These are phyloP conservation scores for Acheta domesticus DNA, from an alignment of 2,888 invertebrate genomes.

Conservation along the genomic window DNA sequence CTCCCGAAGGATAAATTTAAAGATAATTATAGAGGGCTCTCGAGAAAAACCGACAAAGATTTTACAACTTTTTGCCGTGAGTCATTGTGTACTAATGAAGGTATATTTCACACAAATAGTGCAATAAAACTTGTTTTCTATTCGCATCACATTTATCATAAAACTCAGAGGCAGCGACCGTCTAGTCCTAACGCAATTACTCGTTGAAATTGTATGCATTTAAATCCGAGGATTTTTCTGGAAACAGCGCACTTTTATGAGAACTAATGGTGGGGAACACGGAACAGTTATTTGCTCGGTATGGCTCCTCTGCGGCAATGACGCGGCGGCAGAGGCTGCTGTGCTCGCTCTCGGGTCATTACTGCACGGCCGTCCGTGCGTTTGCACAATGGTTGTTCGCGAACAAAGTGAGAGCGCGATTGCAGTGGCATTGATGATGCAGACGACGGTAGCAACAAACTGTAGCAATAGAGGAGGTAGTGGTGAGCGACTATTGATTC, in stretches of 20 bases:
- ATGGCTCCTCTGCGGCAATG: background rate
- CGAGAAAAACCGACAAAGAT: conserved; percentile 18
- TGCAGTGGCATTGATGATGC: too few species aligned
- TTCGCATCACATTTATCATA: conserved; percentile 7
- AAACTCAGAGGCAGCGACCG: background rate
- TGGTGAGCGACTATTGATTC: too few species aligned
- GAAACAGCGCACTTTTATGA: background rate
- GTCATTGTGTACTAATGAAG: conserved; percentile 18
- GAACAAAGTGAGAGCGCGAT: too few species aligned
- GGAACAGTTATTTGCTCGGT: background rate
- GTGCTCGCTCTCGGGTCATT: too few species aligned
- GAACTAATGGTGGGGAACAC: conserved; percentile 1
- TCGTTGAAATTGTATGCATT: background rate
- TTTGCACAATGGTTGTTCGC: too few species aligned
- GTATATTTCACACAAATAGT: conserved; percentile 18
- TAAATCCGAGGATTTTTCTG: background rate
- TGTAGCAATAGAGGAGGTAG: too few species aligned
- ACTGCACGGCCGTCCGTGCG: too few species aligned
- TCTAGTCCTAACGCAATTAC: background rate
- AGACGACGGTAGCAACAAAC: too few species aligned
- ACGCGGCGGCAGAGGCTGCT: background rate
- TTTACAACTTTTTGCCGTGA: conserved; percentile 7
- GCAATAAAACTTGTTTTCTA: conserved; percentile 3
- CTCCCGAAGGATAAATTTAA: background rate
- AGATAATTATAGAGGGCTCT: background rate